A percentile compares a stretch with the other conserved stretches of the same genome.
Conservation (phyloP, 2,888 invertebrate species). For the Macrosoma leucophasiata region DNA sequence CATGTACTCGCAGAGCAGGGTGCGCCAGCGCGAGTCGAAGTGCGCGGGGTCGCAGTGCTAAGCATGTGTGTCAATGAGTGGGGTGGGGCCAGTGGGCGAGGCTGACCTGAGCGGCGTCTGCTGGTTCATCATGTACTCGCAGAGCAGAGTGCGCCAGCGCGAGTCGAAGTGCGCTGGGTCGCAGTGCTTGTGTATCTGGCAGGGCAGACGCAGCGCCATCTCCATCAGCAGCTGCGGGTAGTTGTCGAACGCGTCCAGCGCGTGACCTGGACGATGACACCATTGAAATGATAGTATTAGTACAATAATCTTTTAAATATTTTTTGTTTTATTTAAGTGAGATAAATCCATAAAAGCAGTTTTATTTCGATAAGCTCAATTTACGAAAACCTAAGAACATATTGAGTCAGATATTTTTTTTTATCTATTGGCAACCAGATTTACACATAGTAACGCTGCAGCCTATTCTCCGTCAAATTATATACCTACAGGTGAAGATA, state of each 20-base stretch:
- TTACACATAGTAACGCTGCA: too few species aligned
- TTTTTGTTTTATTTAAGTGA: too few species aligned
- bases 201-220: conserved; percentile 94
- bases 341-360: neutral
- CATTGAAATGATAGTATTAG: neutral
- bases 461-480: too few species aligned
- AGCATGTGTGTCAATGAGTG: too few species aligned
- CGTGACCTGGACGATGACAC: conserved; percentile 77
- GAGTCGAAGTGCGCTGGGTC: conserved; percentile 77
- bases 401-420: too few species aligned
- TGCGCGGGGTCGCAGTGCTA: conserved; percentile 80
- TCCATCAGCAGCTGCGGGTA: conserved; percentile 97
- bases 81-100: too few species aligned
- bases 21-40: conserved; percentile 83
- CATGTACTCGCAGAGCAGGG: conserved; percentile 93
- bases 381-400: too few species aligned
- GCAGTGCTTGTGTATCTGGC: conserved; percentile 91
- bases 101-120: conserved; percentile 87
- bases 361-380: neutral
- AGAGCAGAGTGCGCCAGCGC: conserved; percentile 87
- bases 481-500: too few species aligned
- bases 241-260: conserved; percentile 93
- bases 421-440: too few species aligned
- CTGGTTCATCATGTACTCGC: conserved; percentile 96
- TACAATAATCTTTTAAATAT: too few species aligned